These are phyloP conservation scores for Poecilia gillii DNA, from an alignment of 2,797 vertebrate species.

Conservation along the genomic window DNA sequence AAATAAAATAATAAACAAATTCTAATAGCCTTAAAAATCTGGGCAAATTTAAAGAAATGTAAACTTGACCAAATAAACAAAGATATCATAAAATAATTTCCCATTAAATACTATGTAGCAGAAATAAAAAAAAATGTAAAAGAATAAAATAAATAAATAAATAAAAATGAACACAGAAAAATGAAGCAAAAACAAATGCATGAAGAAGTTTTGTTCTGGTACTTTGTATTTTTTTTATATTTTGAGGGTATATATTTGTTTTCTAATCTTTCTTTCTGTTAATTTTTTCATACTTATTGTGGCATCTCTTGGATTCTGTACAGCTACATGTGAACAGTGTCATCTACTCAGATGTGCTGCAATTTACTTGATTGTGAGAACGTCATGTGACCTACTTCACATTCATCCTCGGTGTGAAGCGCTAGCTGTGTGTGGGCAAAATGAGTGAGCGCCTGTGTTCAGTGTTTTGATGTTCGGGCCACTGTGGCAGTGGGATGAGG, in stretches of 20 bases:
- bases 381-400: constrained; percentile 59
- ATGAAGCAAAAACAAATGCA: neutral
- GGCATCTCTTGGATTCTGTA: neutral
- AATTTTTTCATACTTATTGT: neutral
- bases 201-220: neutral
- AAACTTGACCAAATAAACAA: neutral
- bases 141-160: too few species aligned
- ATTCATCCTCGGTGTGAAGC: constrained; percentile 12
- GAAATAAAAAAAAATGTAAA: too few species aligned
- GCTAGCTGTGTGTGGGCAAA: neutral
- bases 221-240: neutral
- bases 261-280: neutral
- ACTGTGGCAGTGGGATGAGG: constrained; percentile 45
- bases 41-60: neutral
- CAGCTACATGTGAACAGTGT: neutral
- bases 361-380: constrained; percentile 27
- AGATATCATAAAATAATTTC: neutral
- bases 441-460: constrained; percentile 13
- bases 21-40: neutral
- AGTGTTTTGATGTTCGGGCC: constrained; percentile 25
- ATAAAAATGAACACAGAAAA: neutral
- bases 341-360: constrained; percentile 34
- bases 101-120: too few species aligned
- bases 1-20: neutral
- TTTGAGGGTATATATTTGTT: neutral